phyloP scores from a whole-genome alignment of 2,888 invertebrate species.

The Clunio marinus region DNA sequence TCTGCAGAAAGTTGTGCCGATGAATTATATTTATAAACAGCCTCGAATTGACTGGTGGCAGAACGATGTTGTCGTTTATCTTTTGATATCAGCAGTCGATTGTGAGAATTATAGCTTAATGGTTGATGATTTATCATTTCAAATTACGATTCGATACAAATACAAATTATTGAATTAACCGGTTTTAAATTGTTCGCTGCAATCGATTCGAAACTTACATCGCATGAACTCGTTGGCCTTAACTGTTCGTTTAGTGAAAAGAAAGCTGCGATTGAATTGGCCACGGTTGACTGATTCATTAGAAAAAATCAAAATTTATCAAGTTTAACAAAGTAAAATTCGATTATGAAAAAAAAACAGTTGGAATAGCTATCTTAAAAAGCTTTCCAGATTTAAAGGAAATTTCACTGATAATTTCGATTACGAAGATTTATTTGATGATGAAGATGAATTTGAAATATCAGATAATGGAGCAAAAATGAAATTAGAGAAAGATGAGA shows the following conservation, averaged over 20 bases:
- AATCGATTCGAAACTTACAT: background rate
- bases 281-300: background rate
- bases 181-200: background rate
- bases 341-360: too few relatives aligned
- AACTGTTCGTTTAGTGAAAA: background rate
- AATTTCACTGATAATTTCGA: too few relatives aligned
- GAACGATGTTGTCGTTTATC: background rate
- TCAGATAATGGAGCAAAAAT: constrained; percentile 39
- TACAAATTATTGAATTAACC: background rate
- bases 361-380: too few relatives aligned
- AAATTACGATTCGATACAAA: background rate
- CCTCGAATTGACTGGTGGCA: background rate
- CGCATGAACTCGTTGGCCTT: background rate
- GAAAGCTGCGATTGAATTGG: background rate
- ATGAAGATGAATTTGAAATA: constrained; percentile 50
- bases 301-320: background rate
- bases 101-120: background rate
- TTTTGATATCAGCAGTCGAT: background rate
- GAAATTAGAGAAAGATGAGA: constrained; percentile 40
- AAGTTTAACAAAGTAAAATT: background rate
- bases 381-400: too few relatives aligned
- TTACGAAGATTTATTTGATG: too few relatives aligned
- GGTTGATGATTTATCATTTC: background rate
- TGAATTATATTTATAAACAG: background rate
- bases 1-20: too few relatives aligned